phyloP scores from a whole-genome alignment of 37 sponge, comb jelly and placozoan genomes.

The Cliona cf. orientalis region DNA sequence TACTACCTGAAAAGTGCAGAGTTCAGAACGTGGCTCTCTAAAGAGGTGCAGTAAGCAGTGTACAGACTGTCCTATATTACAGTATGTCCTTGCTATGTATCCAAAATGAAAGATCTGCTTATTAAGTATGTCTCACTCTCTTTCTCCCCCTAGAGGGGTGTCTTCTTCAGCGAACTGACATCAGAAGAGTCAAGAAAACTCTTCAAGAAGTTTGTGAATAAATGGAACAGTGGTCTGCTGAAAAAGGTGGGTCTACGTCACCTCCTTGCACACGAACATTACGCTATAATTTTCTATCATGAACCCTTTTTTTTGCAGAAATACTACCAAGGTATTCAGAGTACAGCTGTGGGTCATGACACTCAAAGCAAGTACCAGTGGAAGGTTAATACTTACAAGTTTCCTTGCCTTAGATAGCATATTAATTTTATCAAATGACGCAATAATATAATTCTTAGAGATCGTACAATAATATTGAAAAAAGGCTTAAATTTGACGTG shows the following conservation, averaged over 20 bases:
- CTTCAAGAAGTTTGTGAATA: constrained; percentile 82
- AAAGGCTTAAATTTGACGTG: no score
- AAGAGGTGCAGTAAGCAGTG: constrained; percentile 58
- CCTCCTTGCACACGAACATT: not conserved
- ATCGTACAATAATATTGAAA: no score
- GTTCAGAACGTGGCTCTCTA: constrained; percentile 80
- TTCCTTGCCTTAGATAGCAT: not conserved
- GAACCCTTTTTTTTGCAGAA: constrained; percentile 23
- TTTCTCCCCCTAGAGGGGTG: constrained; percentile 24
- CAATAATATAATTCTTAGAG: no score
- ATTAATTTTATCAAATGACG: not conserved
- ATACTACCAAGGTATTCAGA: constrained; percentile 75
- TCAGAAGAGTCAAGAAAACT: constrained; percentile 72
- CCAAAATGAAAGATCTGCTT: not conserved
- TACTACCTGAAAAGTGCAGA: constrained; percentile 83
- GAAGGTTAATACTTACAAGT: constrained; percentile 63
- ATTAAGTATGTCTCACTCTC: not conserved
- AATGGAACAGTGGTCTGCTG: constrained; percentile 80
- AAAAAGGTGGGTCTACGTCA: constrained; percentile 40
- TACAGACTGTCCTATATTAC: not conserved
- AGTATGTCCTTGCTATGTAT: not conserved
- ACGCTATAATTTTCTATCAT: not conserved
- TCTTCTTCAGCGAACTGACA: constrained; percentile 71
- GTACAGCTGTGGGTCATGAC: constrained; percentile 36
- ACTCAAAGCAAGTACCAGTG: constrained; percentile 74